phyloP scores from a whole-genome alignment of 2,888 invertebrate genomes.

The Gastracanthus pulcherrimus region DNA sequence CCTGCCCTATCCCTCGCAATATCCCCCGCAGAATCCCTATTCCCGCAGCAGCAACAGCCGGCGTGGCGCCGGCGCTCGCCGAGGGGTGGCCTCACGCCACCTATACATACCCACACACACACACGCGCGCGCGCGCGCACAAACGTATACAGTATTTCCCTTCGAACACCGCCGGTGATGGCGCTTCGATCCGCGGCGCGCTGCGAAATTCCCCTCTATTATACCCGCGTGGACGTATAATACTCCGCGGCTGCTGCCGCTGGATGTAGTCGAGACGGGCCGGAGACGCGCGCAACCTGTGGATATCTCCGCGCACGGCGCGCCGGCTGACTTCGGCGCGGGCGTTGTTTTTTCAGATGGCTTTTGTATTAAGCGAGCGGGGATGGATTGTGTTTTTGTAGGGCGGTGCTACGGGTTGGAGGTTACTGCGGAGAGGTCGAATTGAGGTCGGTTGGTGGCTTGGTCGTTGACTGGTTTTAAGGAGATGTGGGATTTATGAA shows the following conservation, averaged over 20 bases:
- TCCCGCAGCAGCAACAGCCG: constrained; percentile 20
- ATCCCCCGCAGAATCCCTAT: too few species aligned
- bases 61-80: constrained; percentile 34
- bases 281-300: constrained; percentile 51
- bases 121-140: too few species aligned
- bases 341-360: not conserved
- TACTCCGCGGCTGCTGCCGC: not conserved
- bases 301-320: constrained; percentile 26
- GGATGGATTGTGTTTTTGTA: too few species aligned
- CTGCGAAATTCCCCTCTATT: constrained; percentile 2
- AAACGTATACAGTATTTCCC: too few species aligned
- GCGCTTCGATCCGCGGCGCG: constrained; percentile 28
- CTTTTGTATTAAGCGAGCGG: too few species aligned
- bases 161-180: too few species aligned
- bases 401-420: too few species aligned
- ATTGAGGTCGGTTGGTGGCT: not conserved
- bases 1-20: constrained; percentile 30
- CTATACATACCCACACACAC: too few species aligned
- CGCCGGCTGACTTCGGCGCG: not conserved
- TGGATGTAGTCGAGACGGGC: not conserved
- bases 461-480: not conserved
- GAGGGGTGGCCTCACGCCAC: too few species aligned
- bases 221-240: not conserved
- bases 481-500: too few species aligned
- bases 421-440: not conserved